Evolutionary conservation across 2,113 vertebrate genomes (phyloP), one percentile per base, ranked within the genome.

Genomic region (Nerophis ophidion): DNA sequence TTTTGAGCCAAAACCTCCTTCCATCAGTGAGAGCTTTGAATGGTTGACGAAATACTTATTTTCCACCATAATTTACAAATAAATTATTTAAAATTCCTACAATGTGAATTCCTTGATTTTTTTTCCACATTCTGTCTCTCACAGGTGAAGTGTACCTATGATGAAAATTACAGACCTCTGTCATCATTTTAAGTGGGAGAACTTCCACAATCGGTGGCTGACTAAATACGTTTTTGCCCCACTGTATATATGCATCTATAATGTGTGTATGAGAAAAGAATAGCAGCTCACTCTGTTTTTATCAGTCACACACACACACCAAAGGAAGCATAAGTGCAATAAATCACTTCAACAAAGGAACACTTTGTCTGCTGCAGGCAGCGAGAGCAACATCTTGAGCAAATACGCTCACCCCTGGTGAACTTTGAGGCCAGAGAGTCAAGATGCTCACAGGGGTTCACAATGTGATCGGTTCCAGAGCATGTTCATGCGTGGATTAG

Each of bases 291-390:
- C 26, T 26, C 0, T 68, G 58, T 61, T 61, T 79, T 79, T 72
- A 82, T 71, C 65, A 55, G 65, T 53, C n/a, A 12, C 33, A 17
- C 65, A 26, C 26, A 46, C 54, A 79, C 72, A 80, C 60, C 55
- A 50, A 47, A 77, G 38, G 34, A 47, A 58, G 68, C 45, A 5
- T 58, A 65, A 55, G 62, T 60, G 57, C 48, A 46, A 49, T 71
- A 75, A 88, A 79, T 80, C 48, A 60, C 33, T 60, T 26, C 14
- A 52, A 81, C 75, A 79, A 83, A 70, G 60, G 56, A 68, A 48
- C 1, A 36, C 75, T 72, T 77, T 85, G 77, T 82, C 46, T 54
- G 2, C 16, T 16, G 19, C 44, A 26, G 4, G 5, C 13, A 53
- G 8, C 1, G 26, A 16, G 10, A 8, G 40, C 14, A 17, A 60